Evolutionary conservation across 2,797 vertebrate genomes (phyloP).

Genomic region (Meda fulgida): DNA sequence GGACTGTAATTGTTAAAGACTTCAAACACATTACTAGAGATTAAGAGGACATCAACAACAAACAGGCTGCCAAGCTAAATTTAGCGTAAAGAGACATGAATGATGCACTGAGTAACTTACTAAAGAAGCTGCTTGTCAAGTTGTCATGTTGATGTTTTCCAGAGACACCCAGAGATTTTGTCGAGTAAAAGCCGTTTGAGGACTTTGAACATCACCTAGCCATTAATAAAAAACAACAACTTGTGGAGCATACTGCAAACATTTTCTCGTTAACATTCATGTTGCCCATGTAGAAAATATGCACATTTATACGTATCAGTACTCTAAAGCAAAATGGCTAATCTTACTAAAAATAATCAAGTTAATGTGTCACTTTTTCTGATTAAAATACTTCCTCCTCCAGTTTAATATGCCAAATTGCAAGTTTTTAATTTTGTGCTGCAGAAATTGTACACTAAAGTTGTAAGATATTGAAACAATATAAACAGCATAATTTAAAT

Average conservation of each 20-base stretch:
- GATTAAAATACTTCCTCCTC: neutral
- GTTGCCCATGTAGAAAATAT: neutral
- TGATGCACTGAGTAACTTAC: slow-evolving; percentile 1
- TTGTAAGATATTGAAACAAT: neutral
- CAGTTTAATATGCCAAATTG: neutral
- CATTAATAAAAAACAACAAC: neutral
- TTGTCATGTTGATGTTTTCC: slow-evolving; percentile 11
- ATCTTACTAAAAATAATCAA: neutral
- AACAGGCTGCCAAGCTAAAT: slow-evolving; percentile 1
- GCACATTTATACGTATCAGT: neutral
- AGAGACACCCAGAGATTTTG: neutral
- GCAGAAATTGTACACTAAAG: neutral
- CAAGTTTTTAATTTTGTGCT: neutral
- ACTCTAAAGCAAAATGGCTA: neutral
- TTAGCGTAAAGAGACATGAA: slow-evolving; percentile 5
- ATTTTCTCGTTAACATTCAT: neutral
- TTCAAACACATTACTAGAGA: slow-evolving; percentile 1
- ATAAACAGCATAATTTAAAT: neutral
- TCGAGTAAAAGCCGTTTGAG: slow-evolving; percentile 7
- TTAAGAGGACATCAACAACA: slow-evolving; percentile 9
- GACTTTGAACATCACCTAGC: slow-evolving; percentile 1
- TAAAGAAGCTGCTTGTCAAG: slow-evolving; percentile 3
- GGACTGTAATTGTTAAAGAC: neutral
- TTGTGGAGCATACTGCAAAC: neutral
- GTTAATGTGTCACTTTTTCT: neutral